phyloP scores from a whole-genome alignment of 2,888 invertebrate species.

The Hemicrepidius hirtus region DNA sequence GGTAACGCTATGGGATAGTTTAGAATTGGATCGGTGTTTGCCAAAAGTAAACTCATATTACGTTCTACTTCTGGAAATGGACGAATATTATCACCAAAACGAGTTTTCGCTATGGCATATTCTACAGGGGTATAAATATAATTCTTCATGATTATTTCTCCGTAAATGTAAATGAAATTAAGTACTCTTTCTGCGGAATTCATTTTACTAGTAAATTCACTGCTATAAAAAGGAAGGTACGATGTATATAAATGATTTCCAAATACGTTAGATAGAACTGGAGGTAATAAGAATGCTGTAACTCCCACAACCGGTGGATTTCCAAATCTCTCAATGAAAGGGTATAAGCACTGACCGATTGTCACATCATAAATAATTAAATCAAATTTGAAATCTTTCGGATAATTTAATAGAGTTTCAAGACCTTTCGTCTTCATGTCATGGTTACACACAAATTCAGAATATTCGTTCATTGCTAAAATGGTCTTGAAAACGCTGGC shows the following conservation, averaged over 20 bases:
- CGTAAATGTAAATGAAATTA: constrained; percentile 55
- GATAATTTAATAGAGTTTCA: constrained; percentile 54
- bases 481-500: not conserved
- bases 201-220: constrained; percentile 58
- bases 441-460: constrained; percentile 41
- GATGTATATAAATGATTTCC: constrained; percentile 47
- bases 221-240: constrained; percentile 23
- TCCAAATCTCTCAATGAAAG: constrained; percentile 56
- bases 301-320: constrained; percentile 53
- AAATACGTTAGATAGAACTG: constrained; percentile 54
- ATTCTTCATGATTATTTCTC: constrained; percentile 45
- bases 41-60: constrained; percentile 61
- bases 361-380: constrained; percentile 58
- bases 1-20: constrained; percentile 64
- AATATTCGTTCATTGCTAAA: not conserved
- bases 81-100: constrained; percentile 60
- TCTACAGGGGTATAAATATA: constrained; percentile 50
- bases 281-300: constrained; percentile 45
- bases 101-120: constrained; percentile 54
- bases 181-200: constrained; percentile 57
- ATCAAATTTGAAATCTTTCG: constrained; percentile 57
- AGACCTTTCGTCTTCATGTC: constrained; percentile 53
- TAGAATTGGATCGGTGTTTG: constrained; percentile 63
- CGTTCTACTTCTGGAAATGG: constrained; percentile 58
- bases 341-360: constrained; percentile 55